A percentile compares a stretch with the other conserved stretches of the same genome.
These are phyloP conservation scores for Chrysemys picta DNA, from an alignment of 2,113 vertebrate species.

Conservation along the genomic window DNA sequence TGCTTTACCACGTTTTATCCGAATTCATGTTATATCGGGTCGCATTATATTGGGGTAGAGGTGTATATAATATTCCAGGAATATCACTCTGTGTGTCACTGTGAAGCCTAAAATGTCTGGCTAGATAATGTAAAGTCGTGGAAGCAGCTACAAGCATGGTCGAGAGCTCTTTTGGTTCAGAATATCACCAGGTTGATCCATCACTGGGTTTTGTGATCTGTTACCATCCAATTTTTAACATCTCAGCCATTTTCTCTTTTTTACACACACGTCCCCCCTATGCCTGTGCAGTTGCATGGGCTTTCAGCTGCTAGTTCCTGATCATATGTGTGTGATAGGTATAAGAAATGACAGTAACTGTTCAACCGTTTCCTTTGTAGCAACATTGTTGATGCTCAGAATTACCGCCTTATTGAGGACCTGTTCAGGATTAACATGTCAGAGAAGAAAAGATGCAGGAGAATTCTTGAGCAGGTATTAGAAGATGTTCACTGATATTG, in stretches of 20 bases:
- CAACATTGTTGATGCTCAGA: slow-evolving; percentile 96
- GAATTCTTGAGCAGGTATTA: slow-evolving; percentile 95
- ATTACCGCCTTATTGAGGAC: slow-evolving; percentile 95
- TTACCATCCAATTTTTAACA: neutral
- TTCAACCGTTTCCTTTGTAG: slow-evolving; percentile 76
- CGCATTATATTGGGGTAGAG: too few species aligned
- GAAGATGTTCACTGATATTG: neutral
- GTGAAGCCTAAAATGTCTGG: neutral
- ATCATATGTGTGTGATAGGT: neutral
- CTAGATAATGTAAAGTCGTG: neutral
- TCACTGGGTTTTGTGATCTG: neutral
- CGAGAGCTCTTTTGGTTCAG: neutral
- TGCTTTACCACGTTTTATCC: too few species aligned
- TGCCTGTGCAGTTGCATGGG: neutral
- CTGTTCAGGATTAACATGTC: slow-evolving; percentile 93
- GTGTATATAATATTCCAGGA: neutral
- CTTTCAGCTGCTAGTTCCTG: neutral
- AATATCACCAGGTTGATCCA: neutral
- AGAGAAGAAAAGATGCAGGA: slow-evolving; percentile 95
- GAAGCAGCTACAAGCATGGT: neutral
- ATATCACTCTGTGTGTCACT: neutral
- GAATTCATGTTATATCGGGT: too few species aligned
- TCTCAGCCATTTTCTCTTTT: neutral
- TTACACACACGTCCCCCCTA: neutral
- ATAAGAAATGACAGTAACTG: neutral